phyloP scores from a whole-genome alignment of 2,797 vertebrate species.

The Danio kyathit region DNA sequence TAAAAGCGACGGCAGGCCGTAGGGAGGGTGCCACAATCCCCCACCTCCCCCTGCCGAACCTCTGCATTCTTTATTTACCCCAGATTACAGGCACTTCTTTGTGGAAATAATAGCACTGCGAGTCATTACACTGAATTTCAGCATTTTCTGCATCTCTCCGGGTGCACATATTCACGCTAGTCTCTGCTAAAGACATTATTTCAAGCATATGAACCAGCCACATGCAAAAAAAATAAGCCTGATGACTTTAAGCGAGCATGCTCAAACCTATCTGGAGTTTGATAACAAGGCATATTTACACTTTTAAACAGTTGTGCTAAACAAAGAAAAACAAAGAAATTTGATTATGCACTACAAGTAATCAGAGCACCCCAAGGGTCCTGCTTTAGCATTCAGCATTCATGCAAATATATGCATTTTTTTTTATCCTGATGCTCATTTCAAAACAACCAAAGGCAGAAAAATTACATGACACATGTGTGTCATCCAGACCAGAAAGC shows the following conservation, averaged over 20 bases:
- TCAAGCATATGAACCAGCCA: conserved; percentile 27
- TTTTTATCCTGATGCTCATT: not conserved
- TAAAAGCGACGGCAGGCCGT: conserved; percentile 36
- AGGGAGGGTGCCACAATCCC: conserved; percentile 24
- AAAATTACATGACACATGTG: conserved; percentile 31
- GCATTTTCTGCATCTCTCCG: conserved; percentile 39
- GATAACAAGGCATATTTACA: conserved; percentile 3
- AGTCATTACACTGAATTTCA: conserved; percentile 42
- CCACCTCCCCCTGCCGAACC: conserved; percentile 6
- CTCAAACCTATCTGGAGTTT: conserved; percentile 15
- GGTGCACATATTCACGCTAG: conserved; percentile 26
- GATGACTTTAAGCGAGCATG: conserved; percentile 13
- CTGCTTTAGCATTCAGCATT: not conserved
- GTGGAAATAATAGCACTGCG: conserved; percentile 36
- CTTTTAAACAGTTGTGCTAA: not conserved
- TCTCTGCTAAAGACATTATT: conserved; percentile 46
- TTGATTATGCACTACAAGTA: conserved; percentile 10
- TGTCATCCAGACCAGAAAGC: conserved; percentile 63
- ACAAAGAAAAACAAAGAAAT: conserved; percentile 25
- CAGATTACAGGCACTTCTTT: conserved; percentile 41
- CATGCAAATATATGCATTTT: not conserved
- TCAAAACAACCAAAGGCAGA: conserved; percentile 6
- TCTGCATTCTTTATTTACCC: conserved; percentile 45
- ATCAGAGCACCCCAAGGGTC: not conserved
- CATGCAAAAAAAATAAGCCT: not conserved